A percentile compares a stretch with the other conserved stretches of the same genome.
phyloP scores from a whole-genome alignment of 2,113 vertebrate genomes.

The Gambusia affinis region DNA sequence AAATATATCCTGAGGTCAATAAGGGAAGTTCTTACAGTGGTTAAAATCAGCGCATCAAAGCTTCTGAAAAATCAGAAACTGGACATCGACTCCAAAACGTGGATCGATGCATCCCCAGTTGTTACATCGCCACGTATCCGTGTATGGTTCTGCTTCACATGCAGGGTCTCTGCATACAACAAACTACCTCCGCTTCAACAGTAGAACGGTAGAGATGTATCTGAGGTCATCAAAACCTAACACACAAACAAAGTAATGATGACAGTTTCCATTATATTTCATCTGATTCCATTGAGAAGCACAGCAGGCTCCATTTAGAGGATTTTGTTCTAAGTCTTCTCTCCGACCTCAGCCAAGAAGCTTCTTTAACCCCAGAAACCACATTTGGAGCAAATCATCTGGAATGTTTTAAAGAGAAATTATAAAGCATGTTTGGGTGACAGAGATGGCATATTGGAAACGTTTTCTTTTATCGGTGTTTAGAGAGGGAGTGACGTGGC shows the following conservation, averaged over 20 bases:
- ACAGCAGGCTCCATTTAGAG: background rate
- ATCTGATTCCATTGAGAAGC: background rate
- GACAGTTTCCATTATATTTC: slow-evolving; percentile 1
- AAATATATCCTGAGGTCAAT: background rate
- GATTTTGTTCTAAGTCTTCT: background rate
- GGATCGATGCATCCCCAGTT: background rate
- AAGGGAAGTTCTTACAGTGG: background rate
- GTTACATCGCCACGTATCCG: too few species aligned
- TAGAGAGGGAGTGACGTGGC: too few species aligned
- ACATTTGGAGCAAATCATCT: background rate
- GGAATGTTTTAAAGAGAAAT: background rate
- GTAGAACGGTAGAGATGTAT: background rate
- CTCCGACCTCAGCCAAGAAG: background rate
- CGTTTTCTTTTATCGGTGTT: background rate
- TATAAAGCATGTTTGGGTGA: background rate
- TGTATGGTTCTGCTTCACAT: background rate
- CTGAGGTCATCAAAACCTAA: background rate
- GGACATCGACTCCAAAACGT: background rate
- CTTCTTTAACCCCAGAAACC: background rate
- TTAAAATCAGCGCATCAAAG: background rate
- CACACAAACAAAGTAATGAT: background rate
- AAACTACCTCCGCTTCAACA: background rate
- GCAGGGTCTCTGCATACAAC: background rate
- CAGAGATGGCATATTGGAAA: slow-evolving; percentile 1
- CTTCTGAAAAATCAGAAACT: background rate